phyloP scores from a whole-genome alignment of 2,888 invertebrate species.

The Romanomermis culicivorax region DNA sequence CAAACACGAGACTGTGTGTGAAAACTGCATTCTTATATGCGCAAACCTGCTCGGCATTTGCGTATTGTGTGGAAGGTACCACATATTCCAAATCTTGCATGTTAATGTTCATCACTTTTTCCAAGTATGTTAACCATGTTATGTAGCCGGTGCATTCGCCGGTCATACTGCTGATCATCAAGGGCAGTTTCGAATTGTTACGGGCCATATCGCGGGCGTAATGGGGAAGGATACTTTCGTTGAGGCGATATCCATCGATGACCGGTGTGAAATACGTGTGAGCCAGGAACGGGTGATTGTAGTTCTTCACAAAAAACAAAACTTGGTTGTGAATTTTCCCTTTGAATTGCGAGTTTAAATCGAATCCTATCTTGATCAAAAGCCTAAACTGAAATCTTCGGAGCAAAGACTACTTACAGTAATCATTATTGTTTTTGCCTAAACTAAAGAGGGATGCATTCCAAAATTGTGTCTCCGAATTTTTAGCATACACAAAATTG shows the following conservation, averaged over 20 bases:
- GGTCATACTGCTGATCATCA: constrained; percentile 11
- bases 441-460: too few relatives aligned
- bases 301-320: constrained; percentile 12
- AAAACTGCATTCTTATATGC: too few relatives aligned
- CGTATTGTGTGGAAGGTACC: constrained; percentile 7
- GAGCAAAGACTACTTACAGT: too few relatives aligned
- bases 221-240: constrained; percentile 10
- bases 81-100: constrained; percentile 9
- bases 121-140: constrained; percentile 10
- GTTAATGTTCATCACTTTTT: neutral
- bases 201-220: constrained; percentile 8
- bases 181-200: constrained; percentile 8
- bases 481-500: too few relatives aligned
- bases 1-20: too few relatives aligned
- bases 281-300: constrained; percentile 14
- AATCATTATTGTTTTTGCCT: too few relatives aligned
- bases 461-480: too few relatives aligned
- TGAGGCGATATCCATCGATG: constrained; percentile 10
- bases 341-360: neutral
- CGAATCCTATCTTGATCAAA: neutral
- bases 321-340: neutral
- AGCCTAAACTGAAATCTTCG: too few relatives aligned
- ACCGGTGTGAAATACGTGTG: constrained; percentile 15
- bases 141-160: constrained; percentile 12
- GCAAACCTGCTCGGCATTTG: constrained; percentile 9